Base-by-base conservation (phyloP, 2,113 vertebrate genomes). In the Megaleporinus macrocephalus region DNA sequence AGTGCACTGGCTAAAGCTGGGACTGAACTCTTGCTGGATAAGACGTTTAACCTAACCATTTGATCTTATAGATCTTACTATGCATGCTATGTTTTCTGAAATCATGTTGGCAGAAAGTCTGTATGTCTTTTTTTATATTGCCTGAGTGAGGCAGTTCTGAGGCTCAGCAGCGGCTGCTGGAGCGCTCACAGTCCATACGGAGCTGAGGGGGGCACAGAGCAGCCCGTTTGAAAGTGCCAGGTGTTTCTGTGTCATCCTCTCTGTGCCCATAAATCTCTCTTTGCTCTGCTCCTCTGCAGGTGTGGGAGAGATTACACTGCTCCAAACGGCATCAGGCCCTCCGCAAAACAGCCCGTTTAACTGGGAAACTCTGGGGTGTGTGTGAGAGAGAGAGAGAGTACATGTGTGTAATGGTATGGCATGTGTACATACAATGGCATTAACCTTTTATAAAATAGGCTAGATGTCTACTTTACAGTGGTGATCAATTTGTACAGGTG, bases 271-370 rank as follows among this genome's bases (percentile, higher is more conserved):
- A 85, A 85, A 87, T 87, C 84, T 83, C 73, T 62, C 53, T 44
- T n/a, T 22, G 70, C 76, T 76, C 66, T 9, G 85, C 84, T 76
- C 86, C 77, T 89, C 87, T 90, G 92, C 90, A 93, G 89, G 90
- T 93, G 90, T 88, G 26, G 87, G 86, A 88, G 87, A 88, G 90
- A 93, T 93, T 92, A 93, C 86, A 90, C 90, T 88, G 57, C 88
- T 87, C 84, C 88, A 90, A 93, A 89, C 86, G 86, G 85, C 27
- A 81, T 79, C 86, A 66, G 87, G 88, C 83, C 90, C 89, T 88
- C 74, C 84, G 79, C 87, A 86, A 91, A 91, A 87, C 85, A 89
- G 86, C 83, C 33, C 87, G 33, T 92, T 93, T 93, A 93, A 88
- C 89, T 83, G 86, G 86, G 90, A 89, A 89, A 44, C 41, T 79